Evolutionary conservation across 2,113 vertebrate species (phyloP).

Genomic region (Suricata suricatta): DNA sequence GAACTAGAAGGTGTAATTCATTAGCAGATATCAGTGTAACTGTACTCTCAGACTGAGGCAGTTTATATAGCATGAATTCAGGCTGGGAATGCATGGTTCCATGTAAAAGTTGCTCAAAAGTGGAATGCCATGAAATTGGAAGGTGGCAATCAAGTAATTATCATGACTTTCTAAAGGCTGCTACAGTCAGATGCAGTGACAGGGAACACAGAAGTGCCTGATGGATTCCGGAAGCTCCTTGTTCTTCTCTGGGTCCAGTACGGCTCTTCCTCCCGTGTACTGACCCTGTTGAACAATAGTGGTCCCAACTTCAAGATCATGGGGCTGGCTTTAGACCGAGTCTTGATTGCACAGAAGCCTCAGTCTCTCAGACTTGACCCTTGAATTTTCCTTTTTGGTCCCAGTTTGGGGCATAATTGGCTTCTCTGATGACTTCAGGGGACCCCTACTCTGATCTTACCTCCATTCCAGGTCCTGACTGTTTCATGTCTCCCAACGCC

Average conservation of each 20-base stretch:
- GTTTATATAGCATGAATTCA: neutral
- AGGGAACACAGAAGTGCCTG: neutral
- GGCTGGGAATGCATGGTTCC: neutral
- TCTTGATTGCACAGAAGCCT: neutral
- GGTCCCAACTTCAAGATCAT: neutral
- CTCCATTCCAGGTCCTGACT: too few relatives aligned
- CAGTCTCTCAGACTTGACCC: neutral
- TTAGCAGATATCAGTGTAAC: accelerated
- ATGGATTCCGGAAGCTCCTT: neutral
- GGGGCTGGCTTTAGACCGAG: neutral
- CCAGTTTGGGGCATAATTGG: neutral
- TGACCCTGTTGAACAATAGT: neutral
- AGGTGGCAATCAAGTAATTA: neutral
- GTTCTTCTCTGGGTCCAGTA: too few relatives aligned
- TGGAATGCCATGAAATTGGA: neutral
- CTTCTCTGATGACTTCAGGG: neutral
- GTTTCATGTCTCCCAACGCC: accelerated
- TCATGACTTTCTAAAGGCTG: too few relatives aligned
- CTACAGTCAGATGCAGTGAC: neutral
- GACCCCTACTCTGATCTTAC: neutral
- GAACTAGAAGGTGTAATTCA: neutral
- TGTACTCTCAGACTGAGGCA: too few relatives aligned
- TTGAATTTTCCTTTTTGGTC: neutral
- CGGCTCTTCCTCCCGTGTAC: neutral
- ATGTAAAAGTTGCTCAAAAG: neutral